Evolutionary conservation across 37 sponge, comb jelly and placozoan genomes (phyloP).

Genomic region (Beroe ovata): DNA sequence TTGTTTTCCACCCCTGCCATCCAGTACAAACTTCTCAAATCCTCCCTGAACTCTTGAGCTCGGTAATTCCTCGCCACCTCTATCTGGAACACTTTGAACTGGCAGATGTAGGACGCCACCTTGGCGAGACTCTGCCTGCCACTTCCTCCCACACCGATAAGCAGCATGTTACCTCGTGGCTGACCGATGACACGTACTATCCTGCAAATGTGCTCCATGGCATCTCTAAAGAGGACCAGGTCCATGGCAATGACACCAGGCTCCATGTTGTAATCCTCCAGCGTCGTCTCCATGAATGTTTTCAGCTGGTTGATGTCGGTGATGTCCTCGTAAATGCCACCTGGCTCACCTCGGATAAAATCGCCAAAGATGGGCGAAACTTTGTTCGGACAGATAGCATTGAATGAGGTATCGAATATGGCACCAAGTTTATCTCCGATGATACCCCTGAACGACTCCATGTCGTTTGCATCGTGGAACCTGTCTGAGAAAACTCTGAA

Average conservation of each 20-base stretch:
- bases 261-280: constrained; percentile 98
- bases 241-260: constrained; percentile 94
- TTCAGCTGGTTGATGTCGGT: constrained; percentile 85
- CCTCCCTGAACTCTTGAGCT: constrained; percentile 94
- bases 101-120: constrained; percentile 86
- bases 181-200: constrained; percentile 94
- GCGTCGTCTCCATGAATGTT: constrained; percentile 84
- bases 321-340: constrained; percentile 90
- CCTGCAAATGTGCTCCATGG: constrained; percentile 96
- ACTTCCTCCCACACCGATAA: constrained; percentile 97
- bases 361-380: constrained; percentile 90
- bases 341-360: constrained; percentile 74
- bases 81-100: constrained; percentile 90
- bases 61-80: constrained; percentile 95
- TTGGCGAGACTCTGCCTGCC: constrained; percentile 94
- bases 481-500: constrained; percentile 97
- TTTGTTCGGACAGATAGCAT: constrained; percentile 90
- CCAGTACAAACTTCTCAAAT: constrained; percentile 86
- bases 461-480: constrained; percentile 89
- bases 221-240: constrained; percentile 95
- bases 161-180: constrained; percentile 94
- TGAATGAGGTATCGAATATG: constrained; percentile 91
- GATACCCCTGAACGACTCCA: constrained; percentile 80
- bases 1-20: constrained; percentile 98
- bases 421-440: constrained; percentile 88